Base-by-base conservation (phyloP, 2,113 vertebrate species). In the Myiozetetes cayanensis region DNA sequence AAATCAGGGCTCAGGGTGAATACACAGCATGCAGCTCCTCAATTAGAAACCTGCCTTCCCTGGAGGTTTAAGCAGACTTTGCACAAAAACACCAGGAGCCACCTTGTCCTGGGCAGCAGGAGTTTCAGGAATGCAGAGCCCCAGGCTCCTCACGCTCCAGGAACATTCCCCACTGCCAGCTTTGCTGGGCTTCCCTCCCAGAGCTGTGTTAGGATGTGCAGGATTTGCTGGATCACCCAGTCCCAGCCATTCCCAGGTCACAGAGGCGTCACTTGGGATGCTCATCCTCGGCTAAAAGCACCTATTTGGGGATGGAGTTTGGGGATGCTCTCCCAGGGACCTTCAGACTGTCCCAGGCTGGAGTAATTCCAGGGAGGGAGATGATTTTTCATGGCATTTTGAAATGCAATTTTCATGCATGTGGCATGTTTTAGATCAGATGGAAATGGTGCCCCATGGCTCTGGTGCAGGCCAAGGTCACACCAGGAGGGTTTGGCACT, bases 1-100 rank as follows among this genome's bases (percentile, higher is more conserved):
- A 95, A 91, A 96, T 94, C 94, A 96, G 89, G 82, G 77, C 76
- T 63, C 12, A 1, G 80, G 91, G 35, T 91, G 93, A 92, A 41
- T 0, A 20, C 66, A 11, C 35, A 94, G 89, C 73, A 47, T 0
- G 7, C 33, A 50, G 62, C 77, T 84, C 76, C 84, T 87, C 96
- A 82, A 41, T 76, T 53, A 92, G 66, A 44, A 95, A 59, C 15
- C 61, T 82, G 79, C 44, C 66, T 66, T 80, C 79, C 91, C 87
- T 2, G 2, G 56, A 90, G 84, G 87, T 77, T 77, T 18, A 43
- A 63, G 50, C 46, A 43, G 41, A 37, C 16, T 68, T 50, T 5
- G 9, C 72, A 90, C 68, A 63, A 74, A 93, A 63, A 43, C 68
- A 25, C 33, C 35, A 31, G 58, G 20, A 94, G 55, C 85, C 66